Evolutionary conservation across 2,888 invertebrate genomes (phyloP).

Genomic region (Druceiella hillmani): DNA sequence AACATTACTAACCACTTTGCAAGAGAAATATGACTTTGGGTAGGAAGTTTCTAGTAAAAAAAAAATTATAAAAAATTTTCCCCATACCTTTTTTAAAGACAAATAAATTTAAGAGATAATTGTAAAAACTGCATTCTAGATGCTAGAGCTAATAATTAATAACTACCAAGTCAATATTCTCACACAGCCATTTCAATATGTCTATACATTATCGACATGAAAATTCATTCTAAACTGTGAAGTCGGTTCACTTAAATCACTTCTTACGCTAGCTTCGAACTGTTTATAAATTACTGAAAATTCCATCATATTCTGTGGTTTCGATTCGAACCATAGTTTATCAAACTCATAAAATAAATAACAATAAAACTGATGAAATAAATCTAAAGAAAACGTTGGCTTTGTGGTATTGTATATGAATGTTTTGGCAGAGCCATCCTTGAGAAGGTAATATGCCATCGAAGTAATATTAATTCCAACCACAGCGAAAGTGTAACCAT

Average conservation of each 20-base stretch:
- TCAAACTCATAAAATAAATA: conserved; percentile 93
- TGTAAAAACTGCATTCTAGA: no score
- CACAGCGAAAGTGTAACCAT: conserved; percentile 87
- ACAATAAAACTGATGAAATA: conserved; percentile 92
- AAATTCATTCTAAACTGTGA: conserved; percentile 77
- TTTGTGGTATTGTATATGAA: conserved; percentile 84
- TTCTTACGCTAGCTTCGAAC: conserved; percentile 72
- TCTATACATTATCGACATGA: conserved; percentile 64
- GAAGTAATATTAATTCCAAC: conserved; percentile 94
- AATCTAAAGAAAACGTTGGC: conserved; percentile 58
- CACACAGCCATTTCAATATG: no score
- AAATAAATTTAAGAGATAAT: no score
- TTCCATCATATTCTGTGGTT: conserved; percentile 93
- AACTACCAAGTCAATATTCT: no score
- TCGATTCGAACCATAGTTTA: conserved; percentile 87
- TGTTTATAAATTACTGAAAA: conserved; percentile 82
- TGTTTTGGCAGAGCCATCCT: conserved; percentile 77
- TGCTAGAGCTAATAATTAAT: no score
- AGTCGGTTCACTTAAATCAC: conserved; percentile 60
- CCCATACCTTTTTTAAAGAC: no score
- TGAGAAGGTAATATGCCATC: conserved; percentile 78
- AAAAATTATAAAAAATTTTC: no score
- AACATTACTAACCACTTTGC: no score
- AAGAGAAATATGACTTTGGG: no score
- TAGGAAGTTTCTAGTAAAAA: no score